phyloP scores from a whole-genome alignment of 92 coral and sea anemone genomes.

The Palythoa grandiflora region DNA sequence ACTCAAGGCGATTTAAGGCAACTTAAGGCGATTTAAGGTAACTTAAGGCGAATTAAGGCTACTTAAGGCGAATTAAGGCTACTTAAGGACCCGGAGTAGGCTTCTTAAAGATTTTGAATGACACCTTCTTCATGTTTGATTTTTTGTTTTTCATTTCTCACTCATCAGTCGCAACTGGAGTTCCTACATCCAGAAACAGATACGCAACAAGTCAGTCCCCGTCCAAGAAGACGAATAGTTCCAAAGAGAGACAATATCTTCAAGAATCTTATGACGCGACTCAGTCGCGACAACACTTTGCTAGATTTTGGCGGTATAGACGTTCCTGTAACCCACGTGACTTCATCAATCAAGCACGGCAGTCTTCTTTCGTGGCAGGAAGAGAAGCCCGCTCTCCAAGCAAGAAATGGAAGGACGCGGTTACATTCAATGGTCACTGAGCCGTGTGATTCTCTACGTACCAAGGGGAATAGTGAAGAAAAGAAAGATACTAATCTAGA shows the following conservation, averaged over 20 bases:
- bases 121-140: neutral
- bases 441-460: neutral
- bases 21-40: no score
- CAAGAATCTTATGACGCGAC: conserved; percentile 74
- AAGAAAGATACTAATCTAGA: neutral
- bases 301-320: conserved; percentile 77
- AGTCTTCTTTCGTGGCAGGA: conserved; percentile 25
- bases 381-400: neutral
- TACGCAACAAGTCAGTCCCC: neutral
- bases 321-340: conserved; percentile 52
- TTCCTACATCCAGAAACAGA: neutral
- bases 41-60: no score
- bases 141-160: neutral
- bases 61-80: no score
- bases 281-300: conserved; percentile 70
- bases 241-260: conserved; percentile 76
- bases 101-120: no score
- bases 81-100: no score
- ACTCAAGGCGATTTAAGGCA: no score
- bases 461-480: neutral
- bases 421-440: conserved; percentile 8
- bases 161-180: neutral
- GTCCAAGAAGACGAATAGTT: conserved; percentile 34
- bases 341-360: conserved; percentile 23
- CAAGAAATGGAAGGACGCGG: neutral